Percentiles rank a stretch among this genome's conserved stretches.
These are phyloP conservation scores for Rutilus rutilus DNA, from an alignment of 2,113 vertebrate species.

Conservation along the genomic window DNA sequence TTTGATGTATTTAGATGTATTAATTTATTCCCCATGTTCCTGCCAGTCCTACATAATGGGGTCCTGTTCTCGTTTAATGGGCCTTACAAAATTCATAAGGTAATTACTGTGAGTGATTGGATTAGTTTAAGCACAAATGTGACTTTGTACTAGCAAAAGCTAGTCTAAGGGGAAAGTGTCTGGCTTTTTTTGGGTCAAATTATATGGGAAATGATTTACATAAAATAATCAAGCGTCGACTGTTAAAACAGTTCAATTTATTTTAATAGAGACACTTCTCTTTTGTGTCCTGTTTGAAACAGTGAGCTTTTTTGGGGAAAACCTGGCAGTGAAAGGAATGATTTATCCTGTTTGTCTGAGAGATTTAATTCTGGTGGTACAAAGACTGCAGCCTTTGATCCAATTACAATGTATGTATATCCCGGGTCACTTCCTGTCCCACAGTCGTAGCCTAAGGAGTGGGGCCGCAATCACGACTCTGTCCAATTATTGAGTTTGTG, in stretches of 20 bases:
- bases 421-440: conserved; percentile 60
- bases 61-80: conserved; percentile 53
- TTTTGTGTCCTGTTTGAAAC: background rate
- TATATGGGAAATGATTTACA: conserved; percentile 1
- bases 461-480: conserved; percentile 30
- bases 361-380: conserved; percentile 56
- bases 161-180: conserved; percentile 1
- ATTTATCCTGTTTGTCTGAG: conserved; percentile 53
- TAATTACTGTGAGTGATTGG: conserved; percentile 50
- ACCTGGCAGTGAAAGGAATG: background rate
- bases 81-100: conserved; percentile 52
- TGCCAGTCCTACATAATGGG: conserved; percentile 46
- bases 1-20: conserved; percentile 50
- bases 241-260: conserved; percentile 10
- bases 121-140: conserved; percentile 38
- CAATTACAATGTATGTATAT: conserved; percentile 55
- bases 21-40: conserved; percentile 52
- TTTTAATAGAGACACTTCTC: conserved; percentile 9
- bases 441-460: conserved; percentile 45
- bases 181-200: conserved; percentile 29
- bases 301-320: background rate
- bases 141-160: conserved; percentile 34
- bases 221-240: conserved; percentile 4
- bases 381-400: conserved; percentile 57
- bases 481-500: conserved; percentile 44